Evolutionary conservation across 1,140 invertebrate species (phyloP).

Genomic region (Theocolax elegans): DNA sequence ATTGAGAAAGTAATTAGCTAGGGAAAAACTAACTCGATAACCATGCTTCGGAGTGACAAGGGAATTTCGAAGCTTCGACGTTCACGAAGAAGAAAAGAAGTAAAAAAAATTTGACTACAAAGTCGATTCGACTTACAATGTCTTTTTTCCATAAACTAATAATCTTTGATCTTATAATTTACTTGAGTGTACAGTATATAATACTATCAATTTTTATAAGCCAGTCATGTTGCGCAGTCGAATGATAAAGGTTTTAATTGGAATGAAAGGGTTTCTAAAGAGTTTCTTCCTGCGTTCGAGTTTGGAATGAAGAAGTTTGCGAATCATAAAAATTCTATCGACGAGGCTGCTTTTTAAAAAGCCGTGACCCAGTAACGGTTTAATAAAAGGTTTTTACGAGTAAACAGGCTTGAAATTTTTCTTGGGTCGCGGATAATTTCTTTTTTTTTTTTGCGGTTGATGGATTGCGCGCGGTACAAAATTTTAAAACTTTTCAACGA

Average conservation of each 20-base stretch:
- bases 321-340: conserved; percentile 5
- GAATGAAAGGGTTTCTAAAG: background rate
- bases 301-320: background rate
- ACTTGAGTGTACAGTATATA: too few relatives aligned
- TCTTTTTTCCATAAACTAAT: too few relatives aligned
- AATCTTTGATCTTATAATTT: too few relatives aligned
- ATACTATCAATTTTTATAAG: too few relatives aligned
- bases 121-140: too few relatives aligned
- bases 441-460: background rate
- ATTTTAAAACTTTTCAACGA: conserved; percentile 2
- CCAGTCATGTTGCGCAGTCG: too few relatives aligned
- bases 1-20: background rate
- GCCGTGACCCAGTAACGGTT: conserved; percentile 14
- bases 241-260: conserved; percentile 2
- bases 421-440: background rate
- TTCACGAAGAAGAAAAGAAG: too few relatives aligned
- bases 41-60: background rate
- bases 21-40: background rate
- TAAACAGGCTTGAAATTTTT: background rate
- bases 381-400: conserved; percentile 9
- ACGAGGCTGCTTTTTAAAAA: conserved; percentile 1
- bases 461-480: background rate
- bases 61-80: background rate
- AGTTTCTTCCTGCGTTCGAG: background rate
- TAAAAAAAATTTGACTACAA: too few relatives aligned